A percentile compares a stretch with the other conserved stretches of the same genome.
These are phyloP conservation scores for Caradrina kadenii DNA, from an alignment of 2,888 invertebrate genomes.

Conservation along the genomic window DNA sequence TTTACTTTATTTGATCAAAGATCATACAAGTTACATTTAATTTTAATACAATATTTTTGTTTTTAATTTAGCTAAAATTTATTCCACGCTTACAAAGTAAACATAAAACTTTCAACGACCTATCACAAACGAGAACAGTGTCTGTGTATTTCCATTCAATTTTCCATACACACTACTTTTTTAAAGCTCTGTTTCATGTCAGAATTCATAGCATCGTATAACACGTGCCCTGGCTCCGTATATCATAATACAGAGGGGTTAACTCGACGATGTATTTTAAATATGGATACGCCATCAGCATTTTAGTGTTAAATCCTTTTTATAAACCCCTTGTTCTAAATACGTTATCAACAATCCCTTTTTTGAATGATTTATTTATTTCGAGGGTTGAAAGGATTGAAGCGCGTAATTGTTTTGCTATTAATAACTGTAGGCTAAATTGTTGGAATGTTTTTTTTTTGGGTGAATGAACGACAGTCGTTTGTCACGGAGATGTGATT, in stretches of 20 bases:
- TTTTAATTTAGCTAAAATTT: slow-evolving; percentile 20
- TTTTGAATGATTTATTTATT: slow-evolving; percentile 76
- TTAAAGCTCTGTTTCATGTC: slow-evolving; percentile 77
- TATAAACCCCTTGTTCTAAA: slow-evolving; percentile 78
- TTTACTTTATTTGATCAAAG: too few relatives aligned
- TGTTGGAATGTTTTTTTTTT: slow-evolving; percentile 36
- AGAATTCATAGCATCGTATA: slow-evolving; percentile 77
- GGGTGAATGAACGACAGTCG: slow-evolving; percentile 50
- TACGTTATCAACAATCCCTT: slow-evolving; percentile 84
- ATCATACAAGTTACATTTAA: background rate
- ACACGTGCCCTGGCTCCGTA: slow-evolving; percentile 78
- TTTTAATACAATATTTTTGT: slow-evolving; percentile 4
- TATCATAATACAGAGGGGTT: slow-evolving; percentile 76
- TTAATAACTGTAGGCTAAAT: slow-evolving; percentile 55
- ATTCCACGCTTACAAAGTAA: slow-evolving; percentile 20
- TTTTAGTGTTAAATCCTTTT: slow-evolving; percentile 80
- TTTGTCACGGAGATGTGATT: slow-evolving; percentile 30
- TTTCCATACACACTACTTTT: slow-evolving; percentile 34
- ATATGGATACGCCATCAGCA: slow-evolving; percentile 79
- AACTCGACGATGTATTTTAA: slow-evolving; percentile 78
- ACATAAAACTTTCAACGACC: slow-evolving; percentile 64
- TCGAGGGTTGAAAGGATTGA: slow-evolving; percentile 49
- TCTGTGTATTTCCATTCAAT: slow-evolving; percentile 29
- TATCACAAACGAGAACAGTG: slow-evolving; percentile 67
- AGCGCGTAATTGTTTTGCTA: slow-evolving; percentile 58